phyloP scores from a whole-genome alignment of 2,113 vertebrate genomes.

The Myotis brandtii region DNA sequence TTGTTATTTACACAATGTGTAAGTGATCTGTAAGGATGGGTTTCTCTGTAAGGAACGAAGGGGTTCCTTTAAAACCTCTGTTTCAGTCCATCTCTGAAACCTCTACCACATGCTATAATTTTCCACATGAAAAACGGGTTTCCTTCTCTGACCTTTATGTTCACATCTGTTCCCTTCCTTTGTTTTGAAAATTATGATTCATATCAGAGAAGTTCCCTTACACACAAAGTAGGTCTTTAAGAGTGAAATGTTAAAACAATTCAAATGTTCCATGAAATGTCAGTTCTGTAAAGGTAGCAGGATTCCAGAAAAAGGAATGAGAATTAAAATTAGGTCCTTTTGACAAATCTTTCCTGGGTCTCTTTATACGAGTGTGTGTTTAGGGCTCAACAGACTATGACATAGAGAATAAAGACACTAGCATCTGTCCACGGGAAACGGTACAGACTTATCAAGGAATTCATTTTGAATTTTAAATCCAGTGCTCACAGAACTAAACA shows the following conservation, averaged over 20 bases:
- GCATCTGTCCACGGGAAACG: not conserved
- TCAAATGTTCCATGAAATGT: constrained; percentile 26
- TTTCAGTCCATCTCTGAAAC: not conserved
- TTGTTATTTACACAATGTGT: not conserved
- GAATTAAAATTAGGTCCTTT: constrained; percentile 35
- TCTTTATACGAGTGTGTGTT: not conserved
- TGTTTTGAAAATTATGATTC: constrained; percentile 55
- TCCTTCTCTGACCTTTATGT: not conserved
- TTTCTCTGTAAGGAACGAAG: not conserved
- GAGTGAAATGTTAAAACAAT: not conserved
- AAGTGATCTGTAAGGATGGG: not conserved
- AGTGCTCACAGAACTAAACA: not conserved
- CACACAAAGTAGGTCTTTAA: not conserved
- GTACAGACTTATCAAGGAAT: not conserved
- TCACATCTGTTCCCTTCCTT: not conserved
- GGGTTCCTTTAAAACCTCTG: not conserved
- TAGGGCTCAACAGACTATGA: not conserved
- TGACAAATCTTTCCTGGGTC: not conserved
- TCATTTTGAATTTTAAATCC: constrained; percentile 46
- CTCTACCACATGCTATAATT: not conserved
- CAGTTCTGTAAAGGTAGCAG: constrained; percentile 40
- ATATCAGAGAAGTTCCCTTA: not conserved
- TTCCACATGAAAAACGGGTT: not conserved
- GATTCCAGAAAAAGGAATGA: not conserved
- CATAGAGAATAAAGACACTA: not conserved